phyloP scores from a whole-genome alignment of 2,888 invertebrate genomes.

The Amiota communis region DNA sequence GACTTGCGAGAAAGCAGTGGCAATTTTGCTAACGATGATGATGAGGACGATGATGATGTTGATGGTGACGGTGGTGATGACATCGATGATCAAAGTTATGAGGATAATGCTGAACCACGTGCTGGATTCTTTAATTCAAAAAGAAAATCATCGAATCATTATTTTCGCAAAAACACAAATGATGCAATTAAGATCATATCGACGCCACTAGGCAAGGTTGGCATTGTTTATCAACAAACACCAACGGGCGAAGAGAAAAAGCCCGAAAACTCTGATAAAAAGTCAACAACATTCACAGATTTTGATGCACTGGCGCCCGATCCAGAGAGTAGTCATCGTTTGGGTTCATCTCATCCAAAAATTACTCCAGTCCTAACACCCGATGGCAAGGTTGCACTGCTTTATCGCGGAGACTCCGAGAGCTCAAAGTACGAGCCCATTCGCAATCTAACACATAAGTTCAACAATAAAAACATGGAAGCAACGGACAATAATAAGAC shows the following conservation, averaged over 20 bases:
- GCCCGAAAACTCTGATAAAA: constrained; percentile 47
- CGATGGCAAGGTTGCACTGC: constrained; percentile 74
- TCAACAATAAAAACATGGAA: constrained; percentile 47
- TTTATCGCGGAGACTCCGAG: constrained; percentile 74
- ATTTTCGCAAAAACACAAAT: constrained; percentile 72
- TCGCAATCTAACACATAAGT: constrained; percentile 72
- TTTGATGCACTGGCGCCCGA: constrained; percentile 71
- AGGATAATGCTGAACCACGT: constrained; percentile 47
- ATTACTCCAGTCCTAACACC: constrained; percentile 74
- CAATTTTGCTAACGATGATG: constrained; percentile 71
- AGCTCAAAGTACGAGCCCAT: constrained; percentile 73
- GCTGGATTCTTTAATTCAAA: constrained; percentile 68
- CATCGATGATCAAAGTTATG: constrained; percentile 56
- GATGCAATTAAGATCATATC: constrained; percentile 74
- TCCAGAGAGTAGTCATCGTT: constrained; percentile 73
- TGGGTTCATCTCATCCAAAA: constrained; percentile 72
- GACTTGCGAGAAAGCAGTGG: constrained; percentile 70
- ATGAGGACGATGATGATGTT: constrained; percentile 67
- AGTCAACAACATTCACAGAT: constrained; percentile 64
- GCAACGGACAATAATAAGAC: constrained; percentile 29
- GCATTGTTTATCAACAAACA: constrained; percentile 73
- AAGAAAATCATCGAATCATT: constrained; percentile 64
- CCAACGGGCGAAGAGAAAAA: constrained; percentile 55
- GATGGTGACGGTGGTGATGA: constrained; percentile 66
- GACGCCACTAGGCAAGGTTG: constrained; percentile 73